These are phyloP conservation scores for Oceanites oceanicus DNA, from an alignment of 2,113 vertebrate species.

Conservation along the genomic window DNA sequence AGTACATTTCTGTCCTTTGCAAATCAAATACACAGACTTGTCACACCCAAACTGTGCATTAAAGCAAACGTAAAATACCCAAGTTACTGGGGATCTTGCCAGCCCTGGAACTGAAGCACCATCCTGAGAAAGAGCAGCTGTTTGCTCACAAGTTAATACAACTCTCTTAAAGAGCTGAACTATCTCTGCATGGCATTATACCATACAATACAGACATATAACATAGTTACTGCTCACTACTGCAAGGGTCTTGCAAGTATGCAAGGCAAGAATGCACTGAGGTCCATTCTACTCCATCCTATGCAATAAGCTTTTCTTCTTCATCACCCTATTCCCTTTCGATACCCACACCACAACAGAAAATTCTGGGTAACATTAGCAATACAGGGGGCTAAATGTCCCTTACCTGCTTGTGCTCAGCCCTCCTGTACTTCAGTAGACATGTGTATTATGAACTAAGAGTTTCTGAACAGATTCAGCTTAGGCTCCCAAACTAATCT, in stretches of 20 bases:
- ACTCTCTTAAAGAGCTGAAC: background rate
- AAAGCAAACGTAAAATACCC: background rate
- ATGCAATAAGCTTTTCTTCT: background rate
- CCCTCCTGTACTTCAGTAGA: background rate
- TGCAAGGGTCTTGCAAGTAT: background rate
- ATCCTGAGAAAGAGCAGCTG: background rate
- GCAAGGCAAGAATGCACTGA: background rate
- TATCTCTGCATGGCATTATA: background rate
- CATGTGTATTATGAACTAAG: background rate
- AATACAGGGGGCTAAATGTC: background rate
- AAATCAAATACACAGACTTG: background rate
- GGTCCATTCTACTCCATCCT: background rate
- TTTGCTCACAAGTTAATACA: background rate
- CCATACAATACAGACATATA: background rate
- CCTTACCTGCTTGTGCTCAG: background rate
- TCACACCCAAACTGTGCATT: background rate
- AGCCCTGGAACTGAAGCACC: background rate
- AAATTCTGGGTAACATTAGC: background rate
- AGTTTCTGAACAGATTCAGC: background rate
- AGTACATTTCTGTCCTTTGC: background rate
- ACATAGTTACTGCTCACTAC: background rate
- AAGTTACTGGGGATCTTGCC: background rate
- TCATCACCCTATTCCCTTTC: background rate
- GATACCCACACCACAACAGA: background rate
- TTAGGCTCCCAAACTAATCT: background rate